Evolutionary conservation across 92 coral and sea anemone genomes (phyloP), one percentile per base, ranked within the genome.

Genomic region (Ricordea florida): DNA sequence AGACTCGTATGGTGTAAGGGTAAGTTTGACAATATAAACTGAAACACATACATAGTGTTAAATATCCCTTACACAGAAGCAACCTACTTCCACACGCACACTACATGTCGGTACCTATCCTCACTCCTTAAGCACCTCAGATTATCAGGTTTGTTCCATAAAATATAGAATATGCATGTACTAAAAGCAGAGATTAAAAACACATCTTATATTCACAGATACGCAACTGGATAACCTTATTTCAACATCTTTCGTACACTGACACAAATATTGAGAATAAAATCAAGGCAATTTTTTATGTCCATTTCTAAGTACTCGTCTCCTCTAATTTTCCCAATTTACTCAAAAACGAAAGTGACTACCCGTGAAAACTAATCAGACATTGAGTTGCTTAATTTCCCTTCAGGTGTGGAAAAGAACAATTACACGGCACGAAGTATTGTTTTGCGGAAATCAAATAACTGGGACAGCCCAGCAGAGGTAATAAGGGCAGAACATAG

Each of bases 401-500:
- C 42, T 41, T 23, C 55, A 62, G 70, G 70, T 43, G 55, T 62
- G 16, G 53, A 62, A 42, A 62, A 62, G 33, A 61, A 61, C 36
- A 81, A 64, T 30, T 75, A 81, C 58, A 37, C 57, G 4, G 81
- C 76, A 64, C 38, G 62, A 6, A 72, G 65, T 34, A 73, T 73
- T 63, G 87, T 53, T 13, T 59, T 41, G 10, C 33, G 63, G 13
- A 72, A 81, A 44, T 64, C 81, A 21, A 72, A 64, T 18, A 81
- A 79, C 67, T 78, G 84, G 84, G 76, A 66, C 46, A 58, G 77
- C 28, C 85, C 77, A 33, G 65, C 69, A 10, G 77, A 57, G 62
- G 63, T 68, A 31, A 57, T 79, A 15, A 61, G 63, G 45, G 70
- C 70, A 23, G 85, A 79, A 44, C 78, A 79, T 31, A 34, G 71